Percentiles rank a stretch among this genome's conserved stretches.
phyloP scores from a whole-genome alignment of 2,888 invertebrate genomes.

The Diarsia rubi region DNA sequence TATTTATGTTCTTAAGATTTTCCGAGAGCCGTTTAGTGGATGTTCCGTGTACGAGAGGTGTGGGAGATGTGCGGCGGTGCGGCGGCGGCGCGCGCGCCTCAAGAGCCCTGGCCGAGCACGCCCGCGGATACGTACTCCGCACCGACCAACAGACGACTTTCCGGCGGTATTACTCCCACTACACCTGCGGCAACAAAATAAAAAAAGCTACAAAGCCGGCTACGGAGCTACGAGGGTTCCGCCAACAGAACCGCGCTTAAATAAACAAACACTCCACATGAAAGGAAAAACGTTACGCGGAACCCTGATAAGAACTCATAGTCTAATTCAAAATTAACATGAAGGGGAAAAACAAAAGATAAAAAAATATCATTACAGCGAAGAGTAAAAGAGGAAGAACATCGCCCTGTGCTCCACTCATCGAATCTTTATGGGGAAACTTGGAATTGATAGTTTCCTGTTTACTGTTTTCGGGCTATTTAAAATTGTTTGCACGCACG shows the following conservation, averaged over 20 bases:
- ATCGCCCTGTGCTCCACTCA: slow-evolving; percentile 79
- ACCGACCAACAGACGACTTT: slow-evolving; percentile 92
- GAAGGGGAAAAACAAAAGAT: slow-evolving; percentile 77
- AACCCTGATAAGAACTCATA: slow-evolving; percentile 71
- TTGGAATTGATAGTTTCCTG: slow-evolving; percentile 87
- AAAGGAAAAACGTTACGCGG: slow-evolving; percentile 71
- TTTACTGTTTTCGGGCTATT: slow-evolving; percentile 85
- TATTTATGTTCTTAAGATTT: slow-evolving; percentile 86
- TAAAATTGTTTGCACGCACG: slow-evolving; percentile 86
- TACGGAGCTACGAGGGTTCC: slow-evolving; percentile 81
- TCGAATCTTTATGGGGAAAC: slow-evolving; percentile 87
- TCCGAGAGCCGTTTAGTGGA: slow-evolving; percentile 86
- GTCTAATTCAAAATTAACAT: slow-evolving; percentile 77
- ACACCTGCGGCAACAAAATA: slow-evolving; percentile 91
- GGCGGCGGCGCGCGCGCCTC: slow-evolving; percentile 75
- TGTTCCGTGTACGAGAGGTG: slow-evolving; percentile 83
- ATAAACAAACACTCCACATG: slow-evolving; percentile 79
- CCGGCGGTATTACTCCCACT: slow-evolving; percentile 92
- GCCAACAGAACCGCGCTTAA: slow-evolving; percentile 79
- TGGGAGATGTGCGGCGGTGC: slow-evolving; percentile 74
- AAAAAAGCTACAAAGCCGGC: slow-evolving; percentile 89
- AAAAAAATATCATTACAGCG: slow-evolving; percentile 77
- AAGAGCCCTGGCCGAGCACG: slow-evolving; percentile 90
- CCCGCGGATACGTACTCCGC: slow-evolving; percentile 91
- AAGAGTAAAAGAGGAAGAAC: slow-evolving; percentile 78